Percentiles rank a stretch among this genome's conserved stretches.
Evolutionary conservation across 1,140 invertebrate genomes (phyloP).

Genomic region (Drosophila tani): DNA sequence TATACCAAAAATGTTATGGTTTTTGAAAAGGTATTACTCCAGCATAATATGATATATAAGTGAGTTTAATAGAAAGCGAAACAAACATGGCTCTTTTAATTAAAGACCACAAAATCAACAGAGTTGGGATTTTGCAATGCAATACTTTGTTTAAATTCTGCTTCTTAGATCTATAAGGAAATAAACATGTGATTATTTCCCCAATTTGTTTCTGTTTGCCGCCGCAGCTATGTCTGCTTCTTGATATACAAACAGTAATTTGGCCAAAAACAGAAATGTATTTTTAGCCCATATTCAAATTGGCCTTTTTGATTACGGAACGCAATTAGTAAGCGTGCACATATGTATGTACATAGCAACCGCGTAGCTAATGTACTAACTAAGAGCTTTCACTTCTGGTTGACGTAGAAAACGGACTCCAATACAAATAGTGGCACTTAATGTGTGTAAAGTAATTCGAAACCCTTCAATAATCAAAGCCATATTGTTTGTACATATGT

Average conservation of each 20-base stretch:
- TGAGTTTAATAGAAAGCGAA: no score
- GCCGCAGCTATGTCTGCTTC: background rate
- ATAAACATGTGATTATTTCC: slow-evolving; percentile 3
- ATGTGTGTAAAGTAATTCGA: background rate
- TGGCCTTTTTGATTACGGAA: slow-evolving; percentile 23
- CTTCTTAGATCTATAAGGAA: background rate
- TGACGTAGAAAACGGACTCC: background rate
- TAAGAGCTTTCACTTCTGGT: background rate
- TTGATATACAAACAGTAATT: slow-evolving; percentile 23
- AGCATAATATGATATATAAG: no score
- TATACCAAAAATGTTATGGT: background rate
- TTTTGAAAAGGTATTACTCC: no score
- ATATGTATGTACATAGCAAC: background rate
- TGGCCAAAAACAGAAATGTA: slow-evolving; percentile 33
- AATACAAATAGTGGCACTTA: background rate
- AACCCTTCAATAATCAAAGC: background rate
- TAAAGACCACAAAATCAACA: no score
- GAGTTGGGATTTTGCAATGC: background rate
- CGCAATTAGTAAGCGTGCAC: slow-evolving; percentile 1
- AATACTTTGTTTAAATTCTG: background rate
- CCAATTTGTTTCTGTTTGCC: slow-evolving; percentile 7
- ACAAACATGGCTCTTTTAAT: background rate
- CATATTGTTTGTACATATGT: slow-evolving; percentile 5
- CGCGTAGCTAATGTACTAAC: background rate
- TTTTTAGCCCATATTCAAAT: slow-evolving; percentile 40